These are phyloP conservation scores for Corythornis madagascariensis DNA, from an alignment of 2,113 vertebrate species.

Conservation along the genomic window DNA sequence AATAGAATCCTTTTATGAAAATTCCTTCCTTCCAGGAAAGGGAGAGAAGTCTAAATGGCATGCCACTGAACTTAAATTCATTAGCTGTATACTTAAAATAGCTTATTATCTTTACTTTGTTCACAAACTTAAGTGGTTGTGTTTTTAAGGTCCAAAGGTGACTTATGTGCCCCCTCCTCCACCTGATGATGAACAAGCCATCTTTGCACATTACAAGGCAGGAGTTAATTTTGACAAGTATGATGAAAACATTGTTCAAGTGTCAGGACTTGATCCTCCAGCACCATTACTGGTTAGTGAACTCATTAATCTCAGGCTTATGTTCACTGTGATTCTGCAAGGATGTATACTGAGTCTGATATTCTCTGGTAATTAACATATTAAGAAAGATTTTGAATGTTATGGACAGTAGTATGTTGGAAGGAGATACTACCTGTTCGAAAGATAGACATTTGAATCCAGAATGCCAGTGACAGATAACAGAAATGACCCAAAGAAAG, in stretches of 20 bases:
- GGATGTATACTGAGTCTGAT: background rate
- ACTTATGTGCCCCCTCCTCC: conserved; percentile 89
- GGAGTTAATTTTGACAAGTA: conserved; percentile 97
- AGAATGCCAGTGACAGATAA: background rate
- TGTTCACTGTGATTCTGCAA: background rate
- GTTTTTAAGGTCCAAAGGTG: conserved; percentile 82
- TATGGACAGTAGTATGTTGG: background rate
- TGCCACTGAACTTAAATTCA: background rate
- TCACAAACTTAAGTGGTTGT: background rate
- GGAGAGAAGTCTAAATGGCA: background rate
- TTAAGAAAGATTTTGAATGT: background rate
- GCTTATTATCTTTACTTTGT: background rate
- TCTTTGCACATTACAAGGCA: conserved; percentile 87
- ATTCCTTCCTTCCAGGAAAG: background rate
- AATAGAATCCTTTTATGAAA: background rate
- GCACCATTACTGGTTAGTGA: conserved; percentile 85
- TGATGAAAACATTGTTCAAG: conserved; percentile 86
- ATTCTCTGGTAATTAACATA: background rate
- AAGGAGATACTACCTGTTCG: background rate
- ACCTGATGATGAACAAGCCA: conserved; percentile 83
- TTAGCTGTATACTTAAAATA: background rate
- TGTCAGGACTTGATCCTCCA: conserved; percentile 86
- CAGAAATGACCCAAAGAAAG: background rate
- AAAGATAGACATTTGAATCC: background rate
- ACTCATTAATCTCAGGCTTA: background rate